These are phyloP conservation scores for Ophion obscuratus DNA, from an alignment of 2,888 invertebrate species.

Conservation along the genomic window DNA sequence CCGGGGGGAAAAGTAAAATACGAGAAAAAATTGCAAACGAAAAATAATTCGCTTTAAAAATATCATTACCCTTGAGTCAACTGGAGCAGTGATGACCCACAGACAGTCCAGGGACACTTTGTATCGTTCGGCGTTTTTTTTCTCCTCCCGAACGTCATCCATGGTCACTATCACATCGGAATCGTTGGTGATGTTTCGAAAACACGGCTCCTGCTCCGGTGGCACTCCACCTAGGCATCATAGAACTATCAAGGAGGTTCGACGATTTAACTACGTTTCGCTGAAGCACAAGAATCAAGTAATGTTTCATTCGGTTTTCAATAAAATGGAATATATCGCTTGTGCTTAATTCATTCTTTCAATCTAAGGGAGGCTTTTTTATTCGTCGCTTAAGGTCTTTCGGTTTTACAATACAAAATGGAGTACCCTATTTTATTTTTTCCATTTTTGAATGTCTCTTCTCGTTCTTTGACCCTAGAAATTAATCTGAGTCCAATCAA, in stretches of 20 bases:
- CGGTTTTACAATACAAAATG: too few relatives aligned
- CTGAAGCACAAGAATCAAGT: not conserved
- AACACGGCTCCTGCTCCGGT: constrained; percentile 87
- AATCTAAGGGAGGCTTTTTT: too few relatives aligned
- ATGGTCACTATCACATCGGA: constrained; percentile 86
- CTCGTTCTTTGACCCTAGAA: too few relatives aligned
- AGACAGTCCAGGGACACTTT: constrained; percentile 89
- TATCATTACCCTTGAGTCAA: constrained; percentile 87
- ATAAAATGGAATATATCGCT: too few relatives aligned
- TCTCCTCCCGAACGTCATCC: constrained; percentile 86
- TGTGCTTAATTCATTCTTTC: too few relatives aligned
- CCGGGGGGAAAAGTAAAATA: not conserved
- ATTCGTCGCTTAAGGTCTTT: too few relatives aligned
- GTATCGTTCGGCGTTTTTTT: constrained; percentile 85
- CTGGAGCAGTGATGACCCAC: constrained; percentile 89
- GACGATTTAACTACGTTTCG: not conserved
- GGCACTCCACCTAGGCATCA: constrained; percentile 82
- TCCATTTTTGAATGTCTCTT: too few relatives aligned
- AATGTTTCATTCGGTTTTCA: not conserved
- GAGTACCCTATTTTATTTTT: too few relatives aligned
- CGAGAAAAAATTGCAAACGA: too few relatives aligned
- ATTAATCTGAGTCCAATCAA: too few relatives aligned
- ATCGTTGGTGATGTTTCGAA: constrained; percentile 84
- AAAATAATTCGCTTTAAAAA: not conserved
- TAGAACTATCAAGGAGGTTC: constrained; percentile 52